Percentiles rank a stretch among this genome's conserved stretches.
Evolutionary conservation across 2,888 invertebrate genomes (phyloP).

Genomic region (Pandemis cinnamomeana): DNA sequence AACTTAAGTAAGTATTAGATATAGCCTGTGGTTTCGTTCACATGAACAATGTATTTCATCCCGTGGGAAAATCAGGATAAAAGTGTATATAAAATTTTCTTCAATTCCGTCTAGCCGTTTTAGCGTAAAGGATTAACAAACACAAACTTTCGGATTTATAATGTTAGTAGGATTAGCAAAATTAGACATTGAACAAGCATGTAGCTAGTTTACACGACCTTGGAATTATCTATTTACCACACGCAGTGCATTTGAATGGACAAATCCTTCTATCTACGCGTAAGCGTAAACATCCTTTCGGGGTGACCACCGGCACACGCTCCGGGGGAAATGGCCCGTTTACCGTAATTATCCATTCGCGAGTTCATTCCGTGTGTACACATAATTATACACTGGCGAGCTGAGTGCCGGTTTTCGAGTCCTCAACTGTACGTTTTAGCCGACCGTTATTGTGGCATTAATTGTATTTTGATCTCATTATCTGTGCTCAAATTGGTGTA

Average conservation of each 20-base stretch:
- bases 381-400: slow-evolving; percentile 63
- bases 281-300: slow-evolving; percentile 39
- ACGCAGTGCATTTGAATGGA: neutral
- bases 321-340: slow-evolving; percentile 61
- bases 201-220: too few species aligned
- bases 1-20: too few species aligned
- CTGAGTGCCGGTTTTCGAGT: slow-evolving; percentile 53
- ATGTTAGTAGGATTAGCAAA: too few species aligned
- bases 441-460: slow-evolving; percentile 22
- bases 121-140: too few species aligned
- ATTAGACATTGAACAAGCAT: too few species aligned
- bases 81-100: too few species aligned
- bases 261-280: slow-evolving; percentile 26
- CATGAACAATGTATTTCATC: too few species aligned
- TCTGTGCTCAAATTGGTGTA: neutral
- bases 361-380: slow-evolving; percentile 61
- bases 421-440: slow-evolving; percentile 39
- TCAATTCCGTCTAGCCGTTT: too few species aligned
- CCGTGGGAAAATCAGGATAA: too few species aligned
- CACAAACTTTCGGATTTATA: too few species aligned
- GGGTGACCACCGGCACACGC: slow-evolving; percentile 42
- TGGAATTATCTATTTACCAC: neutral
- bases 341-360: slow-evolving; percentile 68
- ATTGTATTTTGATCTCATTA: slow-evolving; percentile 21
- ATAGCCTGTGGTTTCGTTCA: too few species aligned